Conservation (phyloP, 2,113 vertebrate genomes). For the Gobiocypris rarus region DNA sequence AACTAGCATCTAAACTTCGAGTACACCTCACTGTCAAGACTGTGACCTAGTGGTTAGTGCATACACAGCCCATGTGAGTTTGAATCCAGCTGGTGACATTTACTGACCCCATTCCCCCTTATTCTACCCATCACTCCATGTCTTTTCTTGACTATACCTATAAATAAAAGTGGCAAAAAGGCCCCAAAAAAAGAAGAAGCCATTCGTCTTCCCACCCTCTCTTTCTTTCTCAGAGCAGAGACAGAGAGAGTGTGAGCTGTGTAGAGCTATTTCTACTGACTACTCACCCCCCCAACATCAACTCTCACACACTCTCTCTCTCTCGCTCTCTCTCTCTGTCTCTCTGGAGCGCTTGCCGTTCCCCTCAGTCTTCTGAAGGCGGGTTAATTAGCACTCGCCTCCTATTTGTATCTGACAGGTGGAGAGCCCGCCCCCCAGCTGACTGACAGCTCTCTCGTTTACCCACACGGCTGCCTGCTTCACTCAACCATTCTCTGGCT, state of each 20-base stretch:
- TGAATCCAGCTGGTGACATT: conserved; percentile 28
- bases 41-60: neutral
- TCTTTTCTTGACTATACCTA: conserved; percentile 14
- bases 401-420: conserved; percentile 77
- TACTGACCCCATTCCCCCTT: conserved; percentile 8
- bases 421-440: conserved; percentile 61
- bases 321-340: conserved; percentile 29
- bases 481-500: conserved; percentile 37
- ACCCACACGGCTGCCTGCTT: conserved; percentile 52
- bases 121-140: conserved; percentile 22
- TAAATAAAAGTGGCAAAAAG: conserved; percentile 47
- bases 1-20: neutral
- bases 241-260: conserved; percentile 25
- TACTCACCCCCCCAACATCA: conserved; percentile 36
- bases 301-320: neutral
- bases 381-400: conserved; percentile 73
- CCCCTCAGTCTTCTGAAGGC: conserved; percentile 64
- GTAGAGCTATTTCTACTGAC: conserved; percentile 54
- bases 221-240: conserved; percentile 23
- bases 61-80: neutral
- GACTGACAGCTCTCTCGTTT: conserved; percentile 73
- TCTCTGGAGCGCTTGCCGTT: conserved; percentile 62
- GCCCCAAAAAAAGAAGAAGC: conserved; percentile 25
- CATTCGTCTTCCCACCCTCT: conserved; percentile 35
- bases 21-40: neutral